These are phyloP conservation scores for Melieria picta DNA, from an alignment of 2,888 invertebrate species.

Conservation along the genomic window DNA sequence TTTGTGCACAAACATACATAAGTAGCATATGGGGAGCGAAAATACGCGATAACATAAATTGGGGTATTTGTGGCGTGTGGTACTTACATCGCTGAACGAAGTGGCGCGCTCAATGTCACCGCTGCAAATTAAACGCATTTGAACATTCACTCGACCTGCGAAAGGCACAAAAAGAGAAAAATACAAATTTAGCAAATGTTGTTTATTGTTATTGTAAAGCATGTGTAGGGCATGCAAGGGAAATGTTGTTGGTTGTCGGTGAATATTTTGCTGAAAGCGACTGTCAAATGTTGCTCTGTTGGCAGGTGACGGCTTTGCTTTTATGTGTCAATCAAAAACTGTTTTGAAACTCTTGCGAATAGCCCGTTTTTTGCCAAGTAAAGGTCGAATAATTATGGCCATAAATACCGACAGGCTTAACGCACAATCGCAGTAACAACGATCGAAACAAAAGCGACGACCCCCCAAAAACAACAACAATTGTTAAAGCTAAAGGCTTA, in stretches of 20 bases:
- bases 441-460: too few relatives aligned
- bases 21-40: background rate
- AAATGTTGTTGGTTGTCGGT: background rate
- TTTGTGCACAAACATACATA: background rate
- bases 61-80: background rate
- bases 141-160: slow-evolving; percentile 58
- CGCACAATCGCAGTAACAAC: too few relatives aligned
- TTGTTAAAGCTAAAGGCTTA: too few relatives aligned
- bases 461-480: too few relatives aligned
- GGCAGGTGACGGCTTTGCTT: background rate
- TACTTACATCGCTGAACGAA: slow-evolving; percentile 58
- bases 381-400: too few relatives aligned
- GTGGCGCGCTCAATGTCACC: slow-evolving; percentile 47
- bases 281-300: too few relatives aligned
- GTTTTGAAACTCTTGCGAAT: background rate
- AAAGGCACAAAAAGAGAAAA: background rate
- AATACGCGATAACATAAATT: background rate
- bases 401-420: too few relatives aligned
- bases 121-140: slow-evolving; percentile 61
- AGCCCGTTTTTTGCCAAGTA: too few relatives aligned
- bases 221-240: background rate
- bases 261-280: background rate
- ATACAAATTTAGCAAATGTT: background rate
- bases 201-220: background rate
- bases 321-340: slow-evolving; percentile 25